Evolutionary conservation across 2,888 invertebrate genomes (phyloP).

Genomic region (Thereva nobilitata): DNA sequence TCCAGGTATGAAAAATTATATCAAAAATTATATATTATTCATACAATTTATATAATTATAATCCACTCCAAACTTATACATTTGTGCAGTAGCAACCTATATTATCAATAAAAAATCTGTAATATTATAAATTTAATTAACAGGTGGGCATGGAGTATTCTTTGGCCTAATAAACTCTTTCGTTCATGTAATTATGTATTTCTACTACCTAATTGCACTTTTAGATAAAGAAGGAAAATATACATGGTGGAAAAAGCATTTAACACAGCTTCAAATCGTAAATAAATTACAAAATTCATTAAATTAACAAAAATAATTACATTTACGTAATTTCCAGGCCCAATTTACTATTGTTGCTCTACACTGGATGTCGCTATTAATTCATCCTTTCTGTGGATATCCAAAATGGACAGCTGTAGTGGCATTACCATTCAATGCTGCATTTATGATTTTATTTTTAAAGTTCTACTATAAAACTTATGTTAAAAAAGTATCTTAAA

Average conservation of each 20-base stretch:
- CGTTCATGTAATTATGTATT: constrained; percentile 79
- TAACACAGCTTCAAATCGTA: constrained; percentile 75
- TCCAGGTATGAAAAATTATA: constrained; percentile 1
- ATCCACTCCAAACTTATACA: neutral
- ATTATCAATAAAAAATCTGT: neutral
- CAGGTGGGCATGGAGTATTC: constrained; percentile 65
- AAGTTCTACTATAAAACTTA: no score
- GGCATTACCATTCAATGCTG: no score
- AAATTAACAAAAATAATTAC: neutral
- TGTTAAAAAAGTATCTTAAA: no score
- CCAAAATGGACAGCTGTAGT: constrained; percentile 59
- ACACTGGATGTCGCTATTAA: constrained; percentile 61
- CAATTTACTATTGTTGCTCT: constrained; percentile 65
- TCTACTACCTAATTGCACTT: constrained; percentile 74
- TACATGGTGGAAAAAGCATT: constrained; percentile 78
- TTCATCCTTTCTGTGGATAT: constrained; percentile 63
- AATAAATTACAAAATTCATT: neutral
- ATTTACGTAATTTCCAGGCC: constrained; percentile 53
- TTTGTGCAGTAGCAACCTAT: no score
- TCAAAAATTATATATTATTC: neutral
- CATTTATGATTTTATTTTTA: no score
- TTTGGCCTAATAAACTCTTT: constrained; percentile 71
- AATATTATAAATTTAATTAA: neutral
- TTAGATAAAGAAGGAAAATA: constrained; percentile 69
- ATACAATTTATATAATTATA: neutral